Base-by-base conservation (phyloP, 2,888 invertebrate genomes). In the Andrena marginata region DNA sequence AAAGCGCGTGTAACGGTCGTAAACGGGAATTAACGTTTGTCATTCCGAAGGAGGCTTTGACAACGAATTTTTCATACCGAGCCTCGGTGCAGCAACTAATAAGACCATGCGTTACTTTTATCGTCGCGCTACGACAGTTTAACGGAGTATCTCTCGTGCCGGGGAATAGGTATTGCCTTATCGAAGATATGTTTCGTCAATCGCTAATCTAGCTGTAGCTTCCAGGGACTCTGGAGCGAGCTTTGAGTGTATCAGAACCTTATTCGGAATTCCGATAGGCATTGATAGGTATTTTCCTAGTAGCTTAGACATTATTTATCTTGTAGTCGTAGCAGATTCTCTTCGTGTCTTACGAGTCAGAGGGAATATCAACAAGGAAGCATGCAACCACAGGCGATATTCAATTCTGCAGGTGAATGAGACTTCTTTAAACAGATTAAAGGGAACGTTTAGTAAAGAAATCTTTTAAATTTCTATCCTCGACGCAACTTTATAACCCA, bases 191-290 rank as follows among this genome's bases (percentile, higher is more conserved):
- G 76, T 65, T 77, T 62, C 64, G 71, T 67, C 71, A 68, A 76
- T 71, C 72, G 74, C 81, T 84, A 87, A 86, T 86, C 84, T 78
- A 78, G 74, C 16, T 42, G 1, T 71, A 69, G 79, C 71, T 74
- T 65, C 72, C 60, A 35, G 67, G 77, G 73, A 76, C 80, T 69
- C 74, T 63, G 63, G 48, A 33, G 42, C 64, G 75, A 76, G 51
- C 62, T 69, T 60, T 16, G 74, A 56, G 23, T 10, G 56, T 49
- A 59, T 71, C 51, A 74, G 76, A 82, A 85, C 31, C 60, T 29
- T 3, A 4, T n/a, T 16, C 35, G 42, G 20, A 68, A 49, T 69
- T 10, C 13, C 56, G 42, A 42, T 42, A 42, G 16, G 42, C 42
- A 42, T 42, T 16, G 42, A 4, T 42, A 42, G 42, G 42, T 42